Evolutionary conservation across 2,113 vertebrate genomes (phyloP).

Genomic region (Delphinus delphis): DNA sequence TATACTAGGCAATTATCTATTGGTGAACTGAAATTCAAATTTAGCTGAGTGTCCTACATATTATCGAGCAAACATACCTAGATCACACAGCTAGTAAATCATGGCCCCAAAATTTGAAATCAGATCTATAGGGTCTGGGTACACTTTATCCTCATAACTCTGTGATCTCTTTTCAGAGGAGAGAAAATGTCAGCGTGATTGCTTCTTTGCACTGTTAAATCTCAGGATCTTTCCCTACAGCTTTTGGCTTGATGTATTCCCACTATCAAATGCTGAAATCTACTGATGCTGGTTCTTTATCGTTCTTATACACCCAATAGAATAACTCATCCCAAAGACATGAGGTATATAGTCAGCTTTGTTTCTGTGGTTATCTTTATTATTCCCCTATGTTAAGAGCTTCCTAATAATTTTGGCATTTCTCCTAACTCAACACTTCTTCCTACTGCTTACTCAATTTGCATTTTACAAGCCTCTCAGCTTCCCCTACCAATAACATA

Average conservation of each 20-base stretch:
- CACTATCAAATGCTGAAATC: constrained; percentile 15
- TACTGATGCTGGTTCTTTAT: background rate
- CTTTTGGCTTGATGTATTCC: background rate
- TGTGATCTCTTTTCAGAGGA: background rate
- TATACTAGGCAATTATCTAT: background rate
- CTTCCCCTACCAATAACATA: background rate
- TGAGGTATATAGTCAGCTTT: background rate
- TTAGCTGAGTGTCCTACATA: background rate
- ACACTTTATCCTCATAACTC: background rate
- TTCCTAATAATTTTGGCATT: background rate
- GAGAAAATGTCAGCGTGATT: background rate
- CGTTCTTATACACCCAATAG: background rate
- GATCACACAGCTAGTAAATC: background rate
- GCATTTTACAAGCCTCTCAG: background rate
- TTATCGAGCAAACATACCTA: background rate
- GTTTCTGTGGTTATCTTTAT: background rate
- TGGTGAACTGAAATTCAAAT: background rate
- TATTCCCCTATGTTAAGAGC: background rate
- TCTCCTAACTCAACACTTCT: constrained; percentile 23
- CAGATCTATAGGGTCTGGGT: background rate
- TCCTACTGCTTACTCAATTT: background rate
- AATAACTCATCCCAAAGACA: constrained; percentile 32
- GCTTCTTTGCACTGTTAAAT: background rate
- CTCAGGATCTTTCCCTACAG: background rate
- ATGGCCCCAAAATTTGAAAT: background rate